phyloP scores from a whole-genome alignment of 2,888 invertebrate species.

The Cosmorhoe ocellata region DNA sequence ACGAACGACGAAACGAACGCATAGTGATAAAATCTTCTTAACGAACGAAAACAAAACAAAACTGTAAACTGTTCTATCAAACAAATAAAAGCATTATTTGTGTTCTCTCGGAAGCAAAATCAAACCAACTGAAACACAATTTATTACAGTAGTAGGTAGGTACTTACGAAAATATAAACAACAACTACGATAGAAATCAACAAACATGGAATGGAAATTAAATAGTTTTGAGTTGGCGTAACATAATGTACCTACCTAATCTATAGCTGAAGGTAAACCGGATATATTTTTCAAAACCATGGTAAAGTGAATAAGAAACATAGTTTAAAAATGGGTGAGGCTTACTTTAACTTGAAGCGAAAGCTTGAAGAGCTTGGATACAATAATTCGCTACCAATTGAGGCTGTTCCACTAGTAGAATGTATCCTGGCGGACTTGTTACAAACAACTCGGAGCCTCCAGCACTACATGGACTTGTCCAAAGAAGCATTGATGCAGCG shows the following conservation, averaged over 20 bases:
- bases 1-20: too few species aligned
- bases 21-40: too few species aligned
- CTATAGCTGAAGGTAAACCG: too few species aligned
- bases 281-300: neutral
- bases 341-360: slow-evolving; percentile 78
- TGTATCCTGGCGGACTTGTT: slow-evolving; percentile 91
- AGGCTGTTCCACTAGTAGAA: slow-evolving; percentile 91
- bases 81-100: too few species aligned
- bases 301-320: slow-evolving; percentile 8
- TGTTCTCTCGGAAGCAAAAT: too few species aligned
- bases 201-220: neutral
- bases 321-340: slow-evolving; percentile 62
- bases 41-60: too few species aligned
- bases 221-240: too few species aligned
- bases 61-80: too few species aligned
- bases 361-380: slow-evolving; percentile 93
- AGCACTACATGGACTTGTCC: slow-evolving; percentile 90
- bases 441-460: slow-evolving; percentile 93
- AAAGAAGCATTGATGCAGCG: slow-evolving; percentile 87
- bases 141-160: too few species aligned
- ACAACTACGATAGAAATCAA: neutral
- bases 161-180: too few species aligned
- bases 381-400: slow-evolving; percentile 87
- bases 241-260: too few species aligned
- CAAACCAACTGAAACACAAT: too few species aligned